Evolutionary conservation across 2,888 invertebrate genomes (phyloP), one percentile per base, ranked within the genome.

Genomic region (Argyra leucocephala): DNA sequence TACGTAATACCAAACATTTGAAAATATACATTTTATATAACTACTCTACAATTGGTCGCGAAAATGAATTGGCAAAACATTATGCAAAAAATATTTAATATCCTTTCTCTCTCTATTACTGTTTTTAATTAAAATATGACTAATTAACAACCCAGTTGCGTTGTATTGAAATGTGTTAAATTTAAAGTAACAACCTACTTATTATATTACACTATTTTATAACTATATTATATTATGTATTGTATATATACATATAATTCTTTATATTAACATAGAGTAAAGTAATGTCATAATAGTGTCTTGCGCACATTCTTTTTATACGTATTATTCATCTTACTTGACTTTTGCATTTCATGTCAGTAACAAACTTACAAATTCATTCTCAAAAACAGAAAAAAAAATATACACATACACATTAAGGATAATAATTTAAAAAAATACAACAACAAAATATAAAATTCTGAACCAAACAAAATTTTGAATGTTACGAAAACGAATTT

Each of bases 261-360:
- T 31, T 10, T 31, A 31, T 31, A 4, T 7, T 7, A 31, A 31
- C 7, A n/a, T n/a, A 48, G 18, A 37, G 15, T 37, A 12, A 48
- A 48, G 48, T 48, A 48, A 48, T 48, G 48, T 48, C 48, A 48
- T 48, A 48, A 48, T 48, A 48, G 48, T 48, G 48, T 48, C 48
- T 48, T 48, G 48, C 48, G 48, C 48, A 48, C 48, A 18, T 48
- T 48, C n/a, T 48, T 48, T 48, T 48, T 48, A 18, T 15, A 10
- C 31, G 31, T 31, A 18, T 18, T 48, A 18, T 48, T 48, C 48
- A 48, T 48, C 48, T 48, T 48, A 48, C 18, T 48, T 48, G 48
- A 48, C 48, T 48, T 48, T 48, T 48, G 48, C 48, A 48, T 48
- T 48, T 48, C 48, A 15, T 48, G 48, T 48, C 48, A 48, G 48